Conservation (phyloP, 2,888 invertebrate genomes). For the Synergus gifuensis region DNA sequence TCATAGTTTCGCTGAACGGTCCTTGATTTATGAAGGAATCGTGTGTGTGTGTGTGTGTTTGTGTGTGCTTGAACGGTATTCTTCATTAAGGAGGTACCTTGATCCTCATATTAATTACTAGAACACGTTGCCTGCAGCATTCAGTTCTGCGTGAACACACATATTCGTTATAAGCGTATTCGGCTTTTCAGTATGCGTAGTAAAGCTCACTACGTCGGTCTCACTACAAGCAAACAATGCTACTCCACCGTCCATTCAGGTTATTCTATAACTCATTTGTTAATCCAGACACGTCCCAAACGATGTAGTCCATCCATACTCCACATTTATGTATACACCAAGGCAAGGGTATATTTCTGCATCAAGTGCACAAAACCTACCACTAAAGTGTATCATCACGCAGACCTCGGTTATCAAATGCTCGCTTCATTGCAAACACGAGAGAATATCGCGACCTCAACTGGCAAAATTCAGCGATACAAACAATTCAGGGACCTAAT, state of each 20-base stretch:
- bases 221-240: slow-evolving; percentile 51
- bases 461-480: slow-evolving; percentile 9
- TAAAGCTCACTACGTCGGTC: slow-evolving; percentile 28
- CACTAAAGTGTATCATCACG: slow-evolving; percentile 28
- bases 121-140: slow-evolving; percentile 56
- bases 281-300: slow-evolving; percentile 73
- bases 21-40: slow-evolving; percentile 56
- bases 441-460: slow-evolving; percentile 20
- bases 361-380: slow-evolving; percentile 26
- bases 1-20: slow-evolving; percentile 37
- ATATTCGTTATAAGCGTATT: slow-evolving; percentile 35
- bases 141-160: slow-evolving; percentile 45
- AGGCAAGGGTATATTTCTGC: slow-evolving; percentile 25
- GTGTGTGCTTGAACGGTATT: slow-evolving; percentile 53
- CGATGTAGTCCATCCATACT: slow-evolving; percentile 65
- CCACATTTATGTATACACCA: slow-evolving; percentile 41
- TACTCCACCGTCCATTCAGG: slow-evolving; percentile 66
- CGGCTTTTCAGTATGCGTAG: neutral
- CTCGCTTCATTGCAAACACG: slow-evolving; percentile 5
- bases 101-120: slow-evolving; percentile 66
- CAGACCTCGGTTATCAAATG: slow-evolving; percentile 31
- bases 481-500: slow-evolving; percentile 4
- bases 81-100: slow-evolving; percentile 59
- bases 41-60: slow-evolving; percentile 47
- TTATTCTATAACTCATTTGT: slow-evolving; percentile 73